Evolutionary conservation across 1,140 invertebrate species (phyloP).

Genomic region (Diorhabda carinulata): DNA sequence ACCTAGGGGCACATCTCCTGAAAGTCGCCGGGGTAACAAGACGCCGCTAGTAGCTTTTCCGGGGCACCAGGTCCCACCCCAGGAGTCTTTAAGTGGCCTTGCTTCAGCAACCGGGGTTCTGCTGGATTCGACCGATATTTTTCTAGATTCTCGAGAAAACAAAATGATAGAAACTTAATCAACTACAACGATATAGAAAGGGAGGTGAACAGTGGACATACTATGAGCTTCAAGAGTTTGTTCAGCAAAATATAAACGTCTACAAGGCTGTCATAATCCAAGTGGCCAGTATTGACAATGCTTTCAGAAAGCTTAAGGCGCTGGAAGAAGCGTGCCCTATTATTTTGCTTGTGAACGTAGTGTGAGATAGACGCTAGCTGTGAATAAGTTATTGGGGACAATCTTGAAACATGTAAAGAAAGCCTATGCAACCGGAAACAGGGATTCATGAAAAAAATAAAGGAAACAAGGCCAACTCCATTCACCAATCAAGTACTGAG

Average conservation of each 20-base stretch:
- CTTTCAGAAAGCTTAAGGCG: not conserved
- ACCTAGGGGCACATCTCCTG: too few relatives aligned
- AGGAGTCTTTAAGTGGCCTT: not conserved
- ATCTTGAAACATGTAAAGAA: too few relatives aligned
- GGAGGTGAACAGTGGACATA: not conserved
- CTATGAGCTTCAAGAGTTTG: not conserved
- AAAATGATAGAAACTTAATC: not conserved
- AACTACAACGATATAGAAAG: not conserved
- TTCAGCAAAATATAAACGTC: not conserved
- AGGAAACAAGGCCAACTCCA: not conserved
- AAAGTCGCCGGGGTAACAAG: too few relatives aligned
- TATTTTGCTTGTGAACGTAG: too few relatives aligned
- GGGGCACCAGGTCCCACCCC: too few relatives aligned
- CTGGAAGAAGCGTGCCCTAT: not conserved
- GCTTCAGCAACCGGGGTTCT: slow-evolving; percentile 5
- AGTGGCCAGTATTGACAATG: too few relatives aligned
- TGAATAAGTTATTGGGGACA: too few relatives aligned
- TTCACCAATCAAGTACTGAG: not conserved
- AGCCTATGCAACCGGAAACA: too few relatives aligned
- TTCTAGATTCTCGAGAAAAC: not conserved
- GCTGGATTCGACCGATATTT: slow-evolving; percentile 4
- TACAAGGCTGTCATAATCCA: too few relatives aligned
- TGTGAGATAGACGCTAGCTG: too few relatives aligned
- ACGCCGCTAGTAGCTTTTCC: too few relatives aligned
- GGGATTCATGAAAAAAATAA: not conserved